phyloP scores from a whole-genome alignment of 2,888 invertebrate species.

The Chaitophorus viminalis region DNA sequence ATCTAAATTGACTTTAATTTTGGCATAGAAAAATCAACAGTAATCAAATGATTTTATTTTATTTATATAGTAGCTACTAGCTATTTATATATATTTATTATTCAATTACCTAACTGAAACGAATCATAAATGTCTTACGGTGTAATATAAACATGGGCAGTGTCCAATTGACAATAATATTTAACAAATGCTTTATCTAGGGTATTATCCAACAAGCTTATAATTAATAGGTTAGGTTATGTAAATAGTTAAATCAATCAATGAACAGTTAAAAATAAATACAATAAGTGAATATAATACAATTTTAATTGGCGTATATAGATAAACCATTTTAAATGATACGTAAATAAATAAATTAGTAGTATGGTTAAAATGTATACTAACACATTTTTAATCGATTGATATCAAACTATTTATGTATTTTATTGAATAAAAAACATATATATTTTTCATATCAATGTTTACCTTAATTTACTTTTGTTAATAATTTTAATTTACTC shows the following conservation, averaged over 20 bases:
- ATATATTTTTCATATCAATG: not conserved
- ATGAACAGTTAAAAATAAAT: not conserved
- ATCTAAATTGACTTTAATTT: too few relatives aligned
- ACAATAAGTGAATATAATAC: not conserved
- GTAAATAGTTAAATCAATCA: not conserved
- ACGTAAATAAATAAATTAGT: not conserved
- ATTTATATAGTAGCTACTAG: too few relatives aligned
- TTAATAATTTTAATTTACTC: too few relatives aligned
- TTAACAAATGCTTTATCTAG: not conserved
- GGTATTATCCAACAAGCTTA: not conserved
- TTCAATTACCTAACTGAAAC: slow-evolving; percentile 36
- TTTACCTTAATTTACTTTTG: too few relatives aligned
- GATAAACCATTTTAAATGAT: not conserved
- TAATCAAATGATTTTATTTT: too few relatives aligned
- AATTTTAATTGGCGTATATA: not conserved
- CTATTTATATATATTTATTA: not conserved
- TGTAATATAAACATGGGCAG: slow-evolving; percentile 35
- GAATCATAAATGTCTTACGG: not conserved
- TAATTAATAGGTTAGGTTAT: slow-evolving; percentile 3
- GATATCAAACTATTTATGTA: not conserved
- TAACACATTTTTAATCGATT: not conserved
- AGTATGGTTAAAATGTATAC: not conserved
- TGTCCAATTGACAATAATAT: slow-evolving; percentile 25
- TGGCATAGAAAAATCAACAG: too few relatives aligned
- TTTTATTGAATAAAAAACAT: not conserved